A percentile compares a stretch with the other conserved stretches of the same genome.
Conservation (phyloP, 2,113 vertebrate species). For the Melanerpes formicivorus region DNA sequence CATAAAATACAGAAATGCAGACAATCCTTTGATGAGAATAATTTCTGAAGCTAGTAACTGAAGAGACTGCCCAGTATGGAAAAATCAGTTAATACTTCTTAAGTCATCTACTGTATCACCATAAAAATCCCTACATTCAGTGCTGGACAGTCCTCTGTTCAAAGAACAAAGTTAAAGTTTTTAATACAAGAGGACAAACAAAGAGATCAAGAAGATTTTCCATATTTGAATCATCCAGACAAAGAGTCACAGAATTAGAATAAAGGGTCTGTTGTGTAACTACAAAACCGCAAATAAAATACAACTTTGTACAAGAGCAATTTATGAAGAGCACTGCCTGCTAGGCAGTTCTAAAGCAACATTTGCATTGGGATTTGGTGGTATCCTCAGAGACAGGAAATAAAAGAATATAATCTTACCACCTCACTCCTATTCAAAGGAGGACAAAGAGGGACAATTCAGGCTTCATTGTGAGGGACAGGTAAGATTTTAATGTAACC, state of each 20-base stretch:
- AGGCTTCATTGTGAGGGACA: not conserved
- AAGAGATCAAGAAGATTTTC: slow-evolving; percentile 5
- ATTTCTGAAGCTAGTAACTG: not conserved
- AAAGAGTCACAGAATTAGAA: not conserved
- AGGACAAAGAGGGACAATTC: not conserved
- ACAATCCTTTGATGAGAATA: not conserved
- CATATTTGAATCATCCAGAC: not conserved
- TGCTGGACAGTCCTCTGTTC: not conserved
- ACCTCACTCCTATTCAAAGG: not conserved
- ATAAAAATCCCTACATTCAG: not conserved
- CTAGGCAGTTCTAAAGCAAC: not conserved
- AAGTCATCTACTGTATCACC: not conserved
- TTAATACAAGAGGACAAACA: not conserved
- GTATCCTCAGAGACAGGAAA: not conserved
- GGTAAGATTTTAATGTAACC: not conserved
- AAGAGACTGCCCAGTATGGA: not conserved
- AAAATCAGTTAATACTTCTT: not conserved
- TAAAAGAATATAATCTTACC: not conserved
- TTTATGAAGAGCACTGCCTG: not conserved
- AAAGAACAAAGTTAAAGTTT: not conserved
- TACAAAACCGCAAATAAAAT: not conserved
- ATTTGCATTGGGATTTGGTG: not conserved
- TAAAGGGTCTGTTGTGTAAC: not conserved
- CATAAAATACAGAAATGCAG: not conserved
- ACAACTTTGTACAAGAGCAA: not conserved